Conservation (phyloP, 1,140 invertebrate genomes). For the Lordiphosa collinella region DNA sequence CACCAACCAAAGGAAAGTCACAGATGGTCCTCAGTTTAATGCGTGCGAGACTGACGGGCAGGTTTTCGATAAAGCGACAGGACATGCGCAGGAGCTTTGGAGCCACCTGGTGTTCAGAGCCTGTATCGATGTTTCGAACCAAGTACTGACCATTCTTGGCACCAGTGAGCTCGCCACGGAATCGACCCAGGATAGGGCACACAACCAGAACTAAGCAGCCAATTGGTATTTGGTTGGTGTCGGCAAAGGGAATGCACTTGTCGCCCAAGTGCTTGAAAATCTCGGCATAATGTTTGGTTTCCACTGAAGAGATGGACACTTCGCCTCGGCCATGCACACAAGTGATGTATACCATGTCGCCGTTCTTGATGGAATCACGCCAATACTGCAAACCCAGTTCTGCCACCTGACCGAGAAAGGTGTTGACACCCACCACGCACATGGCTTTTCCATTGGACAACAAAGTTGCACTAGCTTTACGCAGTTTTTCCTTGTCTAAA, state of each 20-base stretch:
- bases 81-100: constrained; percentile 24
- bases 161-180: constrained; percentile 35
- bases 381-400: constrained; percentile 40
- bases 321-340: constrained; percentile 19
- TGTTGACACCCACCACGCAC: constrained; percentile 12
- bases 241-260: constrained; percentile 24
- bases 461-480: constrained; percentile 4
- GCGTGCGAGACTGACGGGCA: constrained; percentile 30
- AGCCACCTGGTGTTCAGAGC: constrained; percentile 13
- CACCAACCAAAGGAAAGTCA: constrained; percentile 23
- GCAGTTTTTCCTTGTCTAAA: constrained; percentile 2
- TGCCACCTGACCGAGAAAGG: constrained; percentile 21
- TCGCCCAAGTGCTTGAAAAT: constrained; percentile 28
- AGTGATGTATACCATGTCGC: constrained; percentile 28
- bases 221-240: constrained; percentile 4
- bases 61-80: constrained; percentile 39
- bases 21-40: constrained; percentile 25
- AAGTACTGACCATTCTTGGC: neutral
- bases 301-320: constrained; percentile 38
- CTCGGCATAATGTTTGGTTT: constrained; percentile 13
- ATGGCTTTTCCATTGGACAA: constrained; percentile 13
- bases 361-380: constrained; percentile 21
- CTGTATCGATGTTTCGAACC: constrained; percentile 45
- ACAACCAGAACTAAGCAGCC: constrained; percentile 37
- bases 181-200: constrained; percentile 6